Conservation (phyloP, 2,797 vertebrate genomes). For the Masticophis lateralis region DNA sequence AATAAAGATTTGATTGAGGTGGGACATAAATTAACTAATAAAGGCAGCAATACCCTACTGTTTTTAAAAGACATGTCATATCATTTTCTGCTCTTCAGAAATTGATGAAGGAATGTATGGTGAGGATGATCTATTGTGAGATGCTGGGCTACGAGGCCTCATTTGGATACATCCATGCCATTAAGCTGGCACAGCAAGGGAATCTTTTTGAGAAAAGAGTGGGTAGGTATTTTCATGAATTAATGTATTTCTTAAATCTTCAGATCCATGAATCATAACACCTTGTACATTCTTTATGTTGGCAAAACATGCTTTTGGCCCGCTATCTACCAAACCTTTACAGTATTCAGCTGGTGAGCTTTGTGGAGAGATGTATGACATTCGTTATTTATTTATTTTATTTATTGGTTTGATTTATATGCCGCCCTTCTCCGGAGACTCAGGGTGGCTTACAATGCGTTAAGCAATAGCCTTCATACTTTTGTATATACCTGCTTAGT, state of each 20-base stretch:
- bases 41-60: not conserved
- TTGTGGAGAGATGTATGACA: too few relatives aligned
- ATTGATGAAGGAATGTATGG: conserved; percentile 97
- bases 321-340: too few relatives aligned
- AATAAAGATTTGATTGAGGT: not conserved
- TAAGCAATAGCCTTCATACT: too few relatives aligned
- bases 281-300: too few relatives aligned
- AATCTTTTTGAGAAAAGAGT: conserved; percentile 94
- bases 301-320: too few relatives aligned
- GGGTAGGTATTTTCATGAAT: conserved; percentile 76
- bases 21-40: not conserved
- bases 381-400: too few relatives aligned
- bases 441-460: too few relatives aligned
- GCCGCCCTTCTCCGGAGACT: too few relatives aligned
- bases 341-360: too few relatives aligned
- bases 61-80: not conserved
- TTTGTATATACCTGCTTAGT: too few relatives aligned
- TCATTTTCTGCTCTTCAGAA: conserved; percentile 75
- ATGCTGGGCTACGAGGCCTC: conserved; percentile 96
- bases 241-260: not conserved
- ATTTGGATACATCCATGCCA: conserved; percentile 96
- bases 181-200: conserved; percentile 98
- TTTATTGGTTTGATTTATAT: too few relatives aligned
- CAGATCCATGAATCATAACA: not conserved
- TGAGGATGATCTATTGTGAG: conserved; percentile 96